Conservation (phyloP, 2,113 vertebrate genomes). For the Mus musculus region DNA sequence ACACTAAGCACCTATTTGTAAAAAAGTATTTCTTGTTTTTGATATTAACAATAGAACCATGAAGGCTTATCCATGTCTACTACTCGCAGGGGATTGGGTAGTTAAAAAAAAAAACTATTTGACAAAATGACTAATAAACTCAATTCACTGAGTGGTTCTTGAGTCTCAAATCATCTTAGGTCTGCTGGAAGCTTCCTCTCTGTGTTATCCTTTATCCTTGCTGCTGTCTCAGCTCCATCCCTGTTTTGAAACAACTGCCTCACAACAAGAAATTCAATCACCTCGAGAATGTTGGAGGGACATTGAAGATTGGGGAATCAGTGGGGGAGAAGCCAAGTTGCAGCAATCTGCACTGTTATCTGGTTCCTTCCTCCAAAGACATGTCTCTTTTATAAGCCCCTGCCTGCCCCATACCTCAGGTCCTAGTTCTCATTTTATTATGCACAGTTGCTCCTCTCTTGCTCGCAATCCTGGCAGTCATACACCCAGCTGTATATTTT, state of each 20-base stretch:
- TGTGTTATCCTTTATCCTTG: not conserved
- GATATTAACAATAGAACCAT: not conserved
- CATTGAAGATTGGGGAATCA: conserved; percentile 11
- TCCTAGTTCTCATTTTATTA: conserved; percentile 33
- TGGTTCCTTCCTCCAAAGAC: not conserved
- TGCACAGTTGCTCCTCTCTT: not conserved
- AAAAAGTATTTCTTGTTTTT: not conserved
- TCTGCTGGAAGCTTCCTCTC: not conserved
- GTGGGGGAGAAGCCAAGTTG: not conserved
- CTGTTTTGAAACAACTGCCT: conserved; percentile 65
- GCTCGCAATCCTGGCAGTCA: not conserved
- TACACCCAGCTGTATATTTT: conserved; percentile 15
- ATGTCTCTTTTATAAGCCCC: not conserved
- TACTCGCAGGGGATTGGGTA: not conserved
- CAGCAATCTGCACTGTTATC: conserved; percentile 39
- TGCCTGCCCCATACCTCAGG: not conserved
- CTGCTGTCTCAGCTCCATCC: conserved; percentile 8
- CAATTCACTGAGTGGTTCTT: not conserved
- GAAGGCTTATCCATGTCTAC: rapidly evolving
- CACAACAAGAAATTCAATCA: conserved; percentile 64
- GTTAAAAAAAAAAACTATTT: not conserved
- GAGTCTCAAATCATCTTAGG: not conserved
- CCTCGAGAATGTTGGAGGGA: conserved; percentile 37
- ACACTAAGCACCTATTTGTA: not conserved
- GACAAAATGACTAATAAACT: conserved; percentile 47